phyloP scores from a whole-genome alignment of 2,888 invertebrate species.

The Plusia festucae region DNA sequence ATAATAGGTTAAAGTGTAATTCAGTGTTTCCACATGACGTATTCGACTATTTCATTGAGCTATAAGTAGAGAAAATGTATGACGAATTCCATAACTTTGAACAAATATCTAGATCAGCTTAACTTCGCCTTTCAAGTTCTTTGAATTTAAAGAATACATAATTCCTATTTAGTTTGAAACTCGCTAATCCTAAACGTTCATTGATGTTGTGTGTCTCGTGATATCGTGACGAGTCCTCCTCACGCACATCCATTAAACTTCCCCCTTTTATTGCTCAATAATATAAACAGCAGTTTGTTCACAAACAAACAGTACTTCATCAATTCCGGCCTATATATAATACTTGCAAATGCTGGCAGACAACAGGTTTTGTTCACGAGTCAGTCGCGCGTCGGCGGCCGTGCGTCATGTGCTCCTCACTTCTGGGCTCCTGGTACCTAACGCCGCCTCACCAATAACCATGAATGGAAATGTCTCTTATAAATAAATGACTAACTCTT shows the following conservation, averaged over 20 bases:
- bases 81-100: background rate
- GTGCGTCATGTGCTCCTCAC: conserved; percentile 40
- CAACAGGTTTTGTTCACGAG: background rate
- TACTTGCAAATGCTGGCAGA: conserved; percentile 12
- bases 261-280: conserved; percentile 37
- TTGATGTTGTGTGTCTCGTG: conserved; percentile 14
- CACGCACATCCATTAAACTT: conserved; percentile 16
- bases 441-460: conserved; percentile 35
- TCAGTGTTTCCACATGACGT: background rate
- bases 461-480: conserved; percentile 54
- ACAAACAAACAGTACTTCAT: conserved; percentile 24
- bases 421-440: conserved; percentile 31
- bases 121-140: too few relatives aligned
- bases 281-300: background rate
- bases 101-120: too few relatives aligned
- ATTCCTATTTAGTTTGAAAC: too few relatives aligned
- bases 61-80: background rate
- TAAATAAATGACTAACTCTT: conserved; percentile 57
- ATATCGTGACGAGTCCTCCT: conserved; percentile 24
- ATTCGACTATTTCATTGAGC: background rate
- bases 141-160: too few relatives aligned
- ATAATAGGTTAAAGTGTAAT: conserved; percentile 10
- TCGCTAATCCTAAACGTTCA: background rate
- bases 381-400: conserved; percentile 21
- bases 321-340: conserved; percentile 19